Percentiles rank a stretch among this genome's conserved stretches.
Evolutionary conservation across 2,113 vertebrate species (phyloP).

Genomic region (Microcebus tavaratra): DNA sequence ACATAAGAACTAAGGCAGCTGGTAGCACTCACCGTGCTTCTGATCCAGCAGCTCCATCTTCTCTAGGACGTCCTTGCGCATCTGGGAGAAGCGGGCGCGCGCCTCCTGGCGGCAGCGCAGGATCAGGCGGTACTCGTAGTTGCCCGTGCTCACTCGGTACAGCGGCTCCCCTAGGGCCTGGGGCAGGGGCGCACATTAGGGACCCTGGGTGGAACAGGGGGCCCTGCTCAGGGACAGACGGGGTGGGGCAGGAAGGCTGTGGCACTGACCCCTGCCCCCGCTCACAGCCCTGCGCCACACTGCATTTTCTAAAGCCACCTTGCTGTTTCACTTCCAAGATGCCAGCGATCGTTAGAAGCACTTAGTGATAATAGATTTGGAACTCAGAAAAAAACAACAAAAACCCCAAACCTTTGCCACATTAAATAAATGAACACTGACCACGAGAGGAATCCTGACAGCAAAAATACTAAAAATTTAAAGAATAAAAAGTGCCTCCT

Average conservation of each 20-base stretch:
- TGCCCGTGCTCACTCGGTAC: slow-evolving; percentile 97
- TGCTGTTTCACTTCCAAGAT: rapidly evolving
- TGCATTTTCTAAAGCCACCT: background rate
- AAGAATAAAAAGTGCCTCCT: background rate
- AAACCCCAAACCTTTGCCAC: background rate
- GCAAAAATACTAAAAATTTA: background rate
- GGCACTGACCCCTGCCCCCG: background rate
- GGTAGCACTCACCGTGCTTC: slow-evolving; percentile 92
- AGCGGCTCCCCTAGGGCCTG: slow-evolving; percentile 97
- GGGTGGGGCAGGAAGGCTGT: background rate
- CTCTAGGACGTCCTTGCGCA: slow-evolving; percentile 98
- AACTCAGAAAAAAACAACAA: background rate
- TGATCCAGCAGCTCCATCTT: slow-evolving; percentile 99
- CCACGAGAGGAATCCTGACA: background rate
- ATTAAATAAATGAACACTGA: background rate
- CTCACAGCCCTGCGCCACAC: background rate
- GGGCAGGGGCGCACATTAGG: background rate
- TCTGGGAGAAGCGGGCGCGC: slow-evolving; percentile 95
- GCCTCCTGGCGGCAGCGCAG: slow-evolving; percentile 98
- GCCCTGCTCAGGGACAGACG: background rate
- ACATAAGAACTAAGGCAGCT: background rate
- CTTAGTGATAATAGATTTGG: background rate
- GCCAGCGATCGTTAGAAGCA: background rate
- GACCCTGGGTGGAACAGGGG: rapidly evolving
- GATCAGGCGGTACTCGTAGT: slow-evolving; percentile 97